phyloP scores from a whole-genome alignment of 2,113 vertebrate species.

The Pseudorectes ferrugineus region DNA sequence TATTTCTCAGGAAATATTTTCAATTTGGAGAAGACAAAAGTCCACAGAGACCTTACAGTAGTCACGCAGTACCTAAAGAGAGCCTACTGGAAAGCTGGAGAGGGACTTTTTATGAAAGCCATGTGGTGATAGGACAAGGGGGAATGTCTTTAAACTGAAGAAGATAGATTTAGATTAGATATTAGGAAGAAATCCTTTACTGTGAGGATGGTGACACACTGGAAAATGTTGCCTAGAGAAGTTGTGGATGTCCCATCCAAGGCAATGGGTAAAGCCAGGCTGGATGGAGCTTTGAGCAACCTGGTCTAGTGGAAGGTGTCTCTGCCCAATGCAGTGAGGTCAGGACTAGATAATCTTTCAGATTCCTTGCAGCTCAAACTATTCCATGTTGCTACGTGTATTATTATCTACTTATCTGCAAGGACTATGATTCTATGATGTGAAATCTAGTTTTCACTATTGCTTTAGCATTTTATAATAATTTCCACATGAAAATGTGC shows the following conservation, averaged over 20 bases:
- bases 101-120: background rate
- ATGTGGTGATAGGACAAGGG: too few species aligned
- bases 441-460: background rate
- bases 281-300: background rate
- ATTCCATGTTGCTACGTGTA: background rate
- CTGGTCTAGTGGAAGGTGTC: too few species aligned
- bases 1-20: background rate
- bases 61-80: too few species aligned
- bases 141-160: background rate
- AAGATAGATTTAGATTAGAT: background rate
- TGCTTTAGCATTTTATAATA: background rate
- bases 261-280: background rate
- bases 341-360: background rate
- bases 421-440: background rate
- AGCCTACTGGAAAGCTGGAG: background rate
- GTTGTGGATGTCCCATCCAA: too few species aligned
- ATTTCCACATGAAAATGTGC: background rate
- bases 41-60: background rate
- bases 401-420: background rate
- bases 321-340: rapidly evolving
- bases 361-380: background rate
- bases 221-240: background rate
- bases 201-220: background rate
- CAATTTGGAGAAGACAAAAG: background rate
- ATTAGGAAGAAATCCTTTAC: background rate